A percentile compares a stretch with the other conserved stretches of the same genome.
Evolutionary conservation across 2,888 invertebrate genomes (phyloP).

Genomic region (Ornithoptera priamus): DNA sequence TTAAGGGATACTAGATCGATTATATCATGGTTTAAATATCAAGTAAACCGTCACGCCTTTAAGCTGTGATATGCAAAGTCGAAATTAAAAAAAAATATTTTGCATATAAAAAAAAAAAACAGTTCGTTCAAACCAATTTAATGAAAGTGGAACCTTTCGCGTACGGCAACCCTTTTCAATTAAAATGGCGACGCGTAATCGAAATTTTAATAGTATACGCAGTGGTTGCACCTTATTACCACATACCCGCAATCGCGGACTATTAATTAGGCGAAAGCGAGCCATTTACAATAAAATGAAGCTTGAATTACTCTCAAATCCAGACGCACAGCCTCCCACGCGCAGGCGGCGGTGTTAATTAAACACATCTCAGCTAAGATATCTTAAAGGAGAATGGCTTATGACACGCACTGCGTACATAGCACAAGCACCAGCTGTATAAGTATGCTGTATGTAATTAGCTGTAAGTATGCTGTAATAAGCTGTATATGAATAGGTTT

Average conservation of each 20-base stretch:
- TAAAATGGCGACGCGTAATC: constrained; percentile 11
- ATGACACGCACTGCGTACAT: constrained; percentile 46
- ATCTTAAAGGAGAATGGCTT: constrained; percentile 48
- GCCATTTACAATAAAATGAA: constrained; percentile 25
- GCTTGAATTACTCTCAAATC: constrained; percentile 23
- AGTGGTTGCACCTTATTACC: constrained; percentile 9
- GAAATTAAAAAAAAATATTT: too few relatives aligned
- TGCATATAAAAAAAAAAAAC: neutral
- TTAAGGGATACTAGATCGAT: too few relatives aligned
- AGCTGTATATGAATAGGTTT: too few relatives aligned
- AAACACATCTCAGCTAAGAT: constrained; percentile 41
- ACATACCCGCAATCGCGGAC: constrained; percentile 14
- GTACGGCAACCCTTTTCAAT: constrained; percentile 13
- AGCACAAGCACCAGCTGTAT: too few relatives aligned
- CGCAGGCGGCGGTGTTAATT: constrained; percentile 31
- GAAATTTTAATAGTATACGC: constrained; percentile 12
- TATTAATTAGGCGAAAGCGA: constrained; percentile 27
- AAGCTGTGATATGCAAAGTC: too few relatives aligned
- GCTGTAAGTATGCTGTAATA: too few relatives aligned
- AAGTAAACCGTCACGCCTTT: too few relatives aligned
- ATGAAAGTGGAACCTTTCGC: constrained; percentile 2
- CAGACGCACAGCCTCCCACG: constrained; percentile 30
- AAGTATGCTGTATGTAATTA: too few relatives aligned
- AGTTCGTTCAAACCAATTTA: neutral
- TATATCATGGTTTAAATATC: too few relatives aligned